These are phyloP conservation scores for Hippocampus zosterae DNA, from an alignment of 2,113 vertebrate species.

Conservation along the genomic window DNA sequence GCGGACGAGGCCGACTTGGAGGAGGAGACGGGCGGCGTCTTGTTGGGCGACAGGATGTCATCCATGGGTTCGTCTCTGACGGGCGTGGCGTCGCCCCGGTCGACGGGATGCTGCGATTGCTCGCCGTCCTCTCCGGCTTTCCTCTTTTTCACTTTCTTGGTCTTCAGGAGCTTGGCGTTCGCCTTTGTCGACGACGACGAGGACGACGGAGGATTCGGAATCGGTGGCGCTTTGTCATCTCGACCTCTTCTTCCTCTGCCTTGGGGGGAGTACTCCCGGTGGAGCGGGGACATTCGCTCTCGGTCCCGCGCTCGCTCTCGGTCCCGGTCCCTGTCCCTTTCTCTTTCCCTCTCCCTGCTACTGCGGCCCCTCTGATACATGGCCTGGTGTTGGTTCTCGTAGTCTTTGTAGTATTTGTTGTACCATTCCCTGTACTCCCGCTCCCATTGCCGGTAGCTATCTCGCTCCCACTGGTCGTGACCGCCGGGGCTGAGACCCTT, in stretches of 20 bases:
- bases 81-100: conserved; percentile 91
- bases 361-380: conserved; percentile 52
- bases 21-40: conserved; percentile 49
- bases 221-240: conserved; percentile 76
- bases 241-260: conserved; percentile 82
- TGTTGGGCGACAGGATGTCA: conserved; percentile 49
- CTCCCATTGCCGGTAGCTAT: conserved; percentile 90
- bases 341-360: conserved; percentile 61
- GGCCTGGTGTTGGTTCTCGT: conserved; percentile 55
- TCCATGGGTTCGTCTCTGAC: conserved; percentile 97
- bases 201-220: conserved; percentile 66
- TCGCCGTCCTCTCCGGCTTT: conserved; percentile 87
- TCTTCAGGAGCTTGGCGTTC: conserved; percentile 76
- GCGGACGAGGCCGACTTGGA: conserved; percentile 34
- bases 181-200: conserved; percentile 57
- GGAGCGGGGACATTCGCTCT: conserved; percentile 70
- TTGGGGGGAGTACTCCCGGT: conserved; percentile 85
- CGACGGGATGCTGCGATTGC: conserved; percentile 75
- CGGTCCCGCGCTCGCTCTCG: conserved; percentile 56
- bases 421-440: conserved; percentile 93
- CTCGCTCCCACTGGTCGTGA: conserved; percentile 85
- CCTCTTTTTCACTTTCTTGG: conserved; percentile 85
- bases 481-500: conserved; percentile 77
- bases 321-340: conserved; percentile 19
- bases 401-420: conserved; percentile 90